phyloP scores from a whole-genome alignment of 2,888 invertebrate genomes.

The Trissolcus japonicus region DNA sequence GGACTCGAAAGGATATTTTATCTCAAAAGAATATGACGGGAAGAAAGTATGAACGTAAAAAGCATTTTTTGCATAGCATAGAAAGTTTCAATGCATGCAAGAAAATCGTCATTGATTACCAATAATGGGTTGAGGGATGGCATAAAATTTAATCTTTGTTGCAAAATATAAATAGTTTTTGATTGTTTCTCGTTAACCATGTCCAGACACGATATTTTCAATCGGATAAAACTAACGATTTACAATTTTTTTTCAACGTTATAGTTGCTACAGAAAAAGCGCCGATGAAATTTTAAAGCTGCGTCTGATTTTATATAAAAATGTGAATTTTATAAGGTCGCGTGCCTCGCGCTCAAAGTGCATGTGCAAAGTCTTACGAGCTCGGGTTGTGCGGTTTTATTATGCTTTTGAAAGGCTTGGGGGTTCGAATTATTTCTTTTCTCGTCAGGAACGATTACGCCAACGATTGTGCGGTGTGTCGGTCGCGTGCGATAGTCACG shows the following conservation, averaged over 20 bases:
- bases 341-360: conserved; percentile 63
- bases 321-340: conserved; percentile 59
- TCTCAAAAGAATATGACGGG: conserved; percentile 19
- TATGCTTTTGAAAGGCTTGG: conserved; percentile 42
- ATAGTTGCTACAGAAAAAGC: neutral
- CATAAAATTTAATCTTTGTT: too few species aligned
- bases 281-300: neutral
- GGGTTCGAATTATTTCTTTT: conserved; percentile 59
- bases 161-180: too few species aligned
- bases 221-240: too few species aligned
- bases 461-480: conserved; percentile 56
- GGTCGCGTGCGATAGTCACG: conserved; percentile 71
- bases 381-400: conserved; percentile 24
- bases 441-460: conserved; percentile 60
- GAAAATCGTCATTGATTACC: conserved; percentile 19
- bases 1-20: conserved; percentile 18
- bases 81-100: conserved; percentile 18
- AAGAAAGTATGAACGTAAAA: conserved; percentile 14
- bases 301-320: neutral
- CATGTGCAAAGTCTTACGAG: conserved; percentile 31
- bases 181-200: too few species aligned
- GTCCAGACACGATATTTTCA: too few species aligned
- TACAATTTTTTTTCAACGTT: neutral
- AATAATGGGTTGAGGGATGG: conserved; percentile 2
- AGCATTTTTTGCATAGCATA: conserved; percentile 11